phyloP scores from a whole-genome alignment of 92 coral and sea anemone genomes.

The Paragorgia papillata region DNA sequence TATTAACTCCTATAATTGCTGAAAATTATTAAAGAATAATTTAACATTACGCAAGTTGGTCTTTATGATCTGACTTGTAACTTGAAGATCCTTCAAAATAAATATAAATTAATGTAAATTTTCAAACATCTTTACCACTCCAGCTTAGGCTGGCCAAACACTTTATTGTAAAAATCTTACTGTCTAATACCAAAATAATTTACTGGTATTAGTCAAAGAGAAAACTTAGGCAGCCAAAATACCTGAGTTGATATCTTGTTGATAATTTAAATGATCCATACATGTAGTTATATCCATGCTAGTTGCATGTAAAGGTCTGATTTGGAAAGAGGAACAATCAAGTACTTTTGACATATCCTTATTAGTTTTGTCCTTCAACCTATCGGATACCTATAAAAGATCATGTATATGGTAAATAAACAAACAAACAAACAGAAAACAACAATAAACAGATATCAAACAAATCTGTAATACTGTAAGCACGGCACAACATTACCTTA shows the following conservation, averaged over 20 bases:
- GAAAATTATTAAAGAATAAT: too few relatives aligned
- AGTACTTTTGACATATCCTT: conserved; percentile 80
- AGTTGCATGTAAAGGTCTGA: conserved; percentile 39
- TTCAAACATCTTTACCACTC: too few relatives aligned
- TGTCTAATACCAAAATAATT: too few relatives aligned
- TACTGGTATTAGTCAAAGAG: too few relatives aligned
- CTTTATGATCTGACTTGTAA: too few relatives aligned
- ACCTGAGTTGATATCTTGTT: neutral
- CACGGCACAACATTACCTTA: neutral
- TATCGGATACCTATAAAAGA: conserved; percentile 53
- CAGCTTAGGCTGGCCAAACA: too few relatives aligned
- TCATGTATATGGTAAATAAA: neutral
- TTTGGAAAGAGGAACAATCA: conserved; percentile 82
- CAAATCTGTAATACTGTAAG: neutral
- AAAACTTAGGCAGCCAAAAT: too few relatives aligned
- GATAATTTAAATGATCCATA: neutral
- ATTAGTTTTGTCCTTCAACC: conserved; percentile 63
- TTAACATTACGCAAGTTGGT: too few relatives aligned
- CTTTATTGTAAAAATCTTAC: too few relatives aligned
- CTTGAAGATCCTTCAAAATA: too few relatives aligned
- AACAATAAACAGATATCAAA: neutral
- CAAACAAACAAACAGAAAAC: neutral
- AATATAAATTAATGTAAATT: too few relatives aligned
- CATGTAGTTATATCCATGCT: neutral
- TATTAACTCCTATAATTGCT: too few relatives aligned